A percentile compares a stretch with the other conserved stretches of the same genome.
Conservation (phyloP, 2,888 invertebrate genomes). For the Ormyrus thymus region DNA sequence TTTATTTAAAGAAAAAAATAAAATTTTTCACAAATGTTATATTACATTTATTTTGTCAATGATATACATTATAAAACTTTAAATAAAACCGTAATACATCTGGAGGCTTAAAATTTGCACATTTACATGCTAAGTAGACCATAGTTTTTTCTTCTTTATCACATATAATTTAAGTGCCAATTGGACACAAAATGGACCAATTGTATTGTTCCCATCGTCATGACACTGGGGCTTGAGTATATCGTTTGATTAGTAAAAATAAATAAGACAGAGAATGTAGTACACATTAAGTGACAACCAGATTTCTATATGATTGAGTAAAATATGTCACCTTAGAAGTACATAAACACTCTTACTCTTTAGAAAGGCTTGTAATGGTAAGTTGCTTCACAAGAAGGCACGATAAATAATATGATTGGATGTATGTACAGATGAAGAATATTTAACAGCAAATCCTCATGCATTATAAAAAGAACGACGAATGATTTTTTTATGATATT, state of each 20-base stretch:
- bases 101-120: conserved; percentile 23
- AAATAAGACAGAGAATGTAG: conserved; percentile 36
- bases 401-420: conserved; percentile 53
- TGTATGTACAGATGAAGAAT: conserved; percentile 51
- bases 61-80: conserved; percentile 41
- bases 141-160: conserved; percentile 38
- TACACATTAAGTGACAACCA: conserved; percentile 32
- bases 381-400: conserved; percentile 51
- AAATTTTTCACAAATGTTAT: conserved; percentile 43
- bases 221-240: conserved; percentile 40
- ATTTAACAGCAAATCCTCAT: conserved; percentile 50
- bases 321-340: conserved; percentile 7
- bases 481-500: conserved; percentile 44
- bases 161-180: conserved; percentile 53
- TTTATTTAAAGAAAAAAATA: neutral
- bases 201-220: conserved; percentile 45
- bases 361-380: conserved; percentile 45
- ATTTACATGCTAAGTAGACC: conserved; percentile 38
- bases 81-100: conserved; percentile 33
- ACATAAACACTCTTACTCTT: conserved; percentile 4
- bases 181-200: conserved; percentile 40
- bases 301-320: conserved; percentile 26
- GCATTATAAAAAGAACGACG: conserved; percentile 52
- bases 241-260: conserved; percentile 35
- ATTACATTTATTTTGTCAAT: conserved; percentile 44